Evolutionary conservation across 2,888 invertebrate species (phyloP), one percentile per base, ranked within the genome.

Genomic region (Polydrusus tereticollis): DNA sequence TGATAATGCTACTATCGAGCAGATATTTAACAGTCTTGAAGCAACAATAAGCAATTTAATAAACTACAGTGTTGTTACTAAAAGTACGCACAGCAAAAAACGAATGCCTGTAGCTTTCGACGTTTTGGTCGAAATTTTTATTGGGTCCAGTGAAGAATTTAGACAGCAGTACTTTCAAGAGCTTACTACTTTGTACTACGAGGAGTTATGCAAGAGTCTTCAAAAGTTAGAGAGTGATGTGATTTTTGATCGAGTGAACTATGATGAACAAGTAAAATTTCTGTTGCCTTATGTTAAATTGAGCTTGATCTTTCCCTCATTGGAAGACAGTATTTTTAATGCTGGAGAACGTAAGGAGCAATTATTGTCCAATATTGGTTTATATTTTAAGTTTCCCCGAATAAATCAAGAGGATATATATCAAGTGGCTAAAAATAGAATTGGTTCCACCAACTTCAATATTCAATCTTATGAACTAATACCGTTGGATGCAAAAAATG

Each of bases 341-440:
- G 1, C 7, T 6, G 2, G 2, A 16, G 14, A 55, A 0, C 10
- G 18, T 18, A 10, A 6, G 1, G 33, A 52, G 1, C 14, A 63
- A 33, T 18, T 73, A n/a, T 21, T 66, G 7, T 47, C 50, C n/a
- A 69, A 75, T 58, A 38, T 75, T 36, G 50, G 45, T 18, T 47
- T 29, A 4, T 65, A 59, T 59, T 68, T 73, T 6, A 52, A 68
- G 14, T 43, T 21, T 69, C 75, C 76, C 0, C 57, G 59, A 20
- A 29, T 81, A 43, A 74, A 77, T 23, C 66, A 74, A 38, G 79
- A 81, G 72, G 81, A 82, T 72, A 78, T 78, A 65, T 78, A 78
- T 59, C 71, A 67, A 50, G 75, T 80, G 6, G 43, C 79, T 6
- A 76, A 60, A 57, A 79, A 77, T 33, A 79, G 78, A 73, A 14